Percentiles rank a stretch among this genome's conserved stretches.
Conservation (phyloP, 2,888 invertebrate species). For the Neoscelio sp. region DNA sequence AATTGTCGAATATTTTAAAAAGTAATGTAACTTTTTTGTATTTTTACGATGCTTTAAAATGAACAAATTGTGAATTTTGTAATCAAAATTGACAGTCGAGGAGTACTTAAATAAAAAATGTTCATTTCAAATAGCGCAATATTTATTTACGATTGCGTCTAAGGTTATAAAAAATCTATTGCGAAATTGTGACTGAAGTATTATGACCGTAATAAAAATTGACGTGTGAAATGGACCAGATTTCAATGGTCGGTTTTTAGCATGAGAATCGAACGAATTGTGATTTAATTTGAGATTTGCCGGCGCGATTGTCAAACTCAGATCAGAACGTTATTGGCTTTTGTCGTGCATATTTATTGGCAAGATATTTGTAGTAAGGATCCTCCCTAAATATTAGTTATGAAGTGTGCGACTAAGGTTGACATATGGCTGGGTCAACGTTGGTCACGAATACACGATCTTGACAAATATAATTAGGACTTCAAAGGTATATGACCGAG, state of each 20-base stretch:
- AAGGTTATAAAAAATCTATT: too few relatives aligned
- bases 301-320: background rate
- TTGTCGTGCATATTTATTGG: background rate
- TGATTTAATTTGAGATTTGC: background rate
- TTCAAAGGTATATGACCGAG: constrained; percentile 32
- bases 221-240: too few relatives aligned
- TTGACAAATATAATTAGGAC: constrained; percentile 40
- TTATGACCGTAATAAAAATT: too few relatives aligned
- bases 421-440: background rate
- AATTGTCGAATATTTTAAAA: constrained; percentile 5
- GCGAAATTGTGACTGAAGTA: too few relatives aligned
- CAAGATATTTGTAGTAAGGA: background rate
- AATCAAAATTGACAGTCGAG: too few relatives aligned
- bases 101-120: too few relatives aligned
- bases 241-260: background rate
- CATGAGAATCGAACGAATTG: background rate
- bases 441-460: constrained; percentile 1
- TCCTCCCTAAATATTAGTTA: background rate
- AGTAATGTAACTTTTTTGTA: background rate
- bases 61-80: background rate
- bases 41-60: too few relatives aligned
- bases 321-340: background rate
- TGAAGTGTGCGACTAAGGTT: background rate
- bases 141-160: too few relatives aligned
- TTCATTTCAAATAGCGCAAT: too few relatives aligned